Evolutionary conservation across 2,888 invertebrate genomes (phyloP), one percentile per base, ranked within the genome.

Genomic region (Agrochola lota): DNA sequence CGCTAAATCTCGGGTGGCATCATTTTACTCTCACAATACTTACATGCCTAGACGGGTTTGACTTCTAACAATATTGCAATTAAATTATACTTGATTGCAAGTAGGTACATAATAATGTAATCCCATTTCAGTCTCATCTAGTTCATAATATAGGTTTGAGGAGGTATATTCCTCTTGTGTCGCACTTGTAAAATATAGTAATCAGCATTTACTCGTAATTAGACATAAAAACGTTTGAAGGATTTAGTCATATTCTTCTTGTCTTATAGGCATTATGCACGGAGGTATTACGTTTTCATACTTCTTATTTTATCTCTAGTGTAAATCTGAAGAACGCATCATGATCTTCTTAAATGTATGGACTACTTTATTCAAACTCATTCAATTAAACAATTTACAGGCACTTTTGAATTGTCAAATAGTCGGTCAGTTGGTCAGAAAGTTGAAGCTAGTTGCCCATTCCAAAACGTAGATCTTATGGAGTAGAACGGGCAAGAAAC

Each of bases 1-100:
- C 90, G 90, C 93, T 92, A 91, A 92, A 91, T 87, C 90, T 90
- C 86, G 89, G 88, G 90, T 91, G 91, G 94, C 92, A 93, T 94
- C 93, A 91, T 91, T 94, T 94, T 93, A 93, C 94, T 92, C 91
- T 87, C 86, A 80, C 87, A 89, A 60, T 68, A 49, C 59, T n/a
- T 49, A 23, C 35, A 66, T 63, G 67, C 77, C 72, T 80, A 85
- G 76, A 64, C 60, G 46, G 77, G 74, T 80, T 87, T 85, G 57
- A 52, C 76, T 73, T 76, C 40, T 84, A 74, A 64, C 55, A 74
- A 81, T 73, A 79, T 72, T 70, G 75, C 63, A 76, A 74, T 71
- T 78, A 81, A 66, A 77, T 71, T 74, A 40, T 40, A 55, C 64
- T 73, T 63, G 40, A 52, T 59, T 26, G 8, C 17, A 70, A 23